Percentiles rank a stretch among this genome's conserved stretches.
These are phyloP conservation scores for Ranitomeya imitator DNA, from an alignment of 2,113 vertebrate species.

Conservation along the genomic window DNA sequence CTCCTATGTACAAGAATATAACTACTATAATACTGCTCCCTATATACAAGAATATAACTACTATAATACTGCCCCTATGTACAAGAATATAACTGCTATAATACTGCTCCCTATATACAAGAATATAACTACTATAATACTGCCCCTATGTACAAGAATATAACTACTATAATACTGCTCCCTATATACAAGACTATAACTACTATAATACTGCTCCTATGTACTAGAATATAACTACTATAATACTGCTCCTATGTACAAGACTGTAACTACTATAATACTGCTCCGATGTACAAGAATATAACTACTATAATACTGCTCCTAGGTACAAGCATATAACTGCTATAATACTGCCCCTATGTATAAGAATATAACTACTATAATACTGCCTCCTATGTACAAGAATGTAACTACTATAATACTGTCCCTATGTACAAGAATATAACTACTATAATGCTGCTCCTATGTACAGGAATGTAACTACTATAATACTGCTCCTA, in stretches of 20 bases:
- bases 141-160: too few species aligned
- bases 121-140: too few species aligned
- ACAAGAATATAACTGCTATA: too few species aligned
- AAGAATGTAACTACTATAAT: not conserved
- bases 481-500: constrained; percentile 3
- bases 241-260: not conserved
- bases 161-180: too few species aligned
- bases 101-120: too few species aligned
- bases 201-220: constrained; percentile 6
- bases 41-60: too few species aligned
- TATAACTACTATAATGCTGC: not conserved
- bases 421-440: not conserved
- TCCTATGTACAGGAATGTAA: not conserved
- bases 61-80: too few species aligned
- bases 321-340: not conserved
- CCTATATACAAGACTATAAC: too few species aligned
- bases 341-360: not conserved
- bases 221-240: not conserved
- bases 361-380: not conserved
- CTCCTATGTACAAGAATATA: too few species aligned
- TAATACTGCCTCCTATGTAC: not conserved
- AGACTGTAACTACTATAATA: constrained; percentile 11
- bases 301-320: constrained; percentile 2
- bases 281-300: not conserved
- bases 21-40: too few species aligned